Evolutionary conservation across 2,888 invertebrate species (phyloP), one percentile per base, ranked within the genome.

Genomic region (Trimorus sp.): DNA sequence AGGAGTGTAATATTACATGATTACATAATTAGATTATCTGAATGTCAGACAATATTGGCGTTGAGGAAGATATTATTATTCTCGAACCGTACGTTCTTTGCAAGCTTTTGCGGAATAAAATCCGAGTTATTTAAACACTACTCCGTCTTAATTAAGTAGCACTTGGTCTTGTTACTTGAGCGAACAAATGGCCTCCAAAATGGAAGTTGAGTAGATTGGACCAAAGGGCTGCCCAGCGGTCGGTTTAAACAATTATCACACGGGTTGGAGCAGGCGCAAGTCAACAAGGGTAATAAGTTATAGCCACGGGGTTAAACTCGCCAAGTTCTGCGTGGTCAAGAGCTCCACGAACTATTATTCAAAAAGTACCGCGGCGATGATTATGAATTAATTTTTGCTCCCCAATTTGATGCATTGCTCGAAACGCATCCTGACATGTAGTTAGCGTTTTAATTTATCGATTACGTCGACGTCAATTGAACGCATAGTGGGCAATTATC

Each of bases 171-270:
- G 79, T 83, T 83, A 82, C 79, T 78, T 49, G 65, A 74, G 85
- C 63, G 83, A 86, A 86, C 87, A 87, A 86, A 86, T 85, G 86
- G 87, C 84, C 79, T 81, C 86, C 84, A 84, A 78, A 83, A 86
- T 85, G 85, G 85, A 75, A 83, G 86, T 85, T 84, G 87, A 87
- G 88, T 86, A 84, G 82, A 85, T 85, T 85, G 86, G 88, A 86
- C 86, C 87, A 85, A 89, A 89, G 87, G 89, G 88, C 86, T 87
- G 87, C 86, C 88, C 89, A 88, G 88, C 87, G 90, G 90, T 89
- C 89, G 89, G 89, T 91, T 91, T 91, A 91, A 91, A 91, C 91
- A 91, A 91, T 91, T 91, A 91, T 91, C 91, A 89, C 91, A 86
- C 89, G 90, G 89, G 90, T 88, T 87, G 86, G 85, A 85, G 85